Evolutionary conservation across 2,113 vertebrate genomes (phyloP), one percentile per base, ranked within the genome.

Genomic region (Callionymus lyra): DNA sequence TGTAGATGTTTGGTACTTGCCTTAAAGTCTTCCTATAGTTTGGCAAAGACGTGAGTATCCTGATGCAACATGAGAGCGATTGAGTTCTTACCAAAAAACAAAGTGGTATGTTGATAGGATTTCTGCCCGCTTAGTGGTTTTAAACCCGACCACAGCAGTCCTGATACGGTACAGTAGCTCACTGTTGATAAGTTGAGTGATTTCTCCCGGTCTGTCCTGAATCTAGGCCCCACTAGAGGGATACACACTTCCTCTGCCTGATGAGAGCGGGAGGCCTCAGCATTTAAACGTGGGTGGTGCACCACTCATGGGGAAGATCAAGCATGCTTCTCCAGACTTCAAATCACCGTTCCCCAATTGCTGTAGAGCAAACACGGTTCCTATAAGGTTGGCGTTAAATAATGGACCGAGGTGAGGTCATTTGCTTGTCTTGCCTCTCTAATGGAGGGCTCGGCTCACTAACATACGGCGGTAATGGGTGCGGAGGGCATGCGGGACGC

Each of bases 281-380:
- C 19, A 50, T 56, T 68, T 2, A 38, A 68, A 76, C 49, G 76
- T 80, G 77, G 79, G 77, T 77, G 79, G 75, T 42, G 33, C 57
- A 56, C 55, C 50, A 60, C 75, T 82, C 75, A 55, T 67, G 73
- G 77, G 77, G 78, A 72, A 72, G 77, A 78, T 83, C 78, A 75
- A 80, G 63, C 75, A 67, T 70, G 63, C 72, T 75, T 68, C 68
- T 31, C 52, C 66, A 62, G 75, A 76, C 69, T 74, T 63, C 65
- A 77, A 82, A 83, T 77, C 66, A 76, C 66, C 45, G 56, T 59
- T 65, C 71, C 63, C 56, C 57, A 44, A 70, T 70, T 72, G 68
- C 75, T 47, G 47, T 55, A 56, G 63, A 75, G 70, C 63, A 74
- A n/a, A 67, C 44, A 41, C 66, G 60, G 42, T 58, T 58, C 65